Evolutionary conservation across 2,113 vertebrate species (phyloP), one percentile per base, ranked within the genome.

Genomic region (Nothocercus nigrocapillus): DNA sequence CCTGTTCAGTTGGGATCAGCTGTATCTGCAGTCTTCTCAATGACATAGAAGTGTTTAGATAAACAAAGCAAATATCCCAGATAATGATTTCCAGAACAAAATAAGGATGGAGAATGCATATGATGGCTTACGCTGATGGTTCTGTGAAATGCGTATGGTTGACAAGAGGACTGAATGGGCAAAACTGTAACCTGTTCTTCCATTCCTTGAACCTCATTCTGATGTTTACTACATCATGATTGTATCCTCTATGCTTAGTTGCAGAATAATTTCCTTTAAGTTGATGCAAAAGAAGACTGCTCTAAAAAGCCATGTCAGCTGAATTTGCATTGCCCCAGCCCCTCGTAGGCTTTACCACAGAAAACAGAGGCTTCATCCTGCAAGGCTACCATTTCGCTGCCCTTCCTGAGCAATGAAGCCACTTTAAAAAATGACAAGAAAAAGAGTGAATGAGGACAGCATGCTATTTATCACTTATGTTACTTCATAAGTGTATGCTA

Each of bases 141-240:
- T 62, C 78, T 75, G 21, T 67, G 45, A 79, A 45, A 5, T 5
- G 13, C 18, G 54, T 59, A 5, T 5, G 34, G 3, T 61, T 76
- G 42, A 32, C 12, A 73, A 53, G 28, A 68, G 4, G 8, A 62
- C 44, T 30, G 27, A 79, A 36, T 0, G 0, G 25, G 10, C 15
- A 94, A 72, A 80, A 47, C 44, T 45, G 28, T 76, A 38, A 69
- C 27, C 11, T 77, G 3, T 36, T 70, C 7, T 44, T 82, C 67
- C 62, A 2, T 75, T 79, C 89, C 24, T 78, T 67, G n/a, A 54
- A 2, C 4, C 5, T 63, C 56, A 63, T 45, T 85, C 27, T 47
- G 16, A n/a, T 63, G 7, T 47, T 68, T 61, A 5, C 2, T 28
- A 38, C 44, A 42, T 68, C 42, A 74, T 49, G 12, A 72, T 81